phyloP scores from a whole-genome alignment of 1,140 invertebrate genomes.

The Listronotus bonariensis region DNA sequence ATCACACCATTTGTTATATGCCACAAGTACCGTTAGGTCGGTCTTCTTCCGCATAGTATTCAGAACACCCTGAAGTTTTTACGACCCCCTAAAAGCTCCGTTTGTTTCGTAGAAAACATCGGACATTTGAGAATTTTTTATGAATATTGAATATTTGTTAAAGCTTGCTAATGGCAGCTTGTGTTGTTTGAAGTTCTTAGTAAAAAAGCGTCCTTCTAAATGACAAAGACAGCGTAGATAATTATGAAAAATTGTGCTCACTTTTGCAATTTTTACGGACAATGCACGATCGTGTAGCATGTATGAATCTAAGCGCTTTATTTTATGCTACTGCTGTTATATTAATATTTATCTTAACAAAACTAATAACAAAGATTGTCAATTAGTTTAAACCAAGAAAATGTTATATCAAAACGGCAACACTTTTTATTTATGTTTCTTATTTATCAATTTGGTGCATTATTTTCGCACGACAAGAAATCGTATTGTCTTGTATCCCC shows the following conservation, averaged over 20 bases:
- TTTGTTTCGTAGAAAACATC: slow-evolving; percentile 26
- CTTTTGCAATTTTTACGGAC: not conserved
- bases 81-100: slow-evolving; percentile 22
- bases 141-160: slow-evolving; percentile 28
- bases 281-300: no score
- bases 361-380: no score
- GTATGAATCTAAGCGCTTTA: no score
- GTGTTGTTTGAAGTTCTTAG: slow-evolving; percentile 12
- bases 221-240: slow-evolving; percentile 3
- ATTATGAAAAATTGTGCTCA: slow-evolving; percentile 10
- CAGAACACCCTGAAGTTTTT: slow-evolving; percentile 28
- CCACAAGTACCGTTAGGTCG: slow-evolving; percentile 30
- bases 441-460: no score
- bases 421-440: no score
- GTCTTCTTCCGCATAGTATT: slow-evolving; percentile 23
- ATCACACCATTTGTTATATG: slow-evolving; percentile 30
- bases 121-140: slow-evolving; percentile 30
- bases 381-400: no score
- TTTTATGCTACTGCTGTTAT: no score
- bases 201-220: slow-evolving; percentile 10
- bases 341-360: no score
- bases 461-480: no score
- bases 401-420: no score
- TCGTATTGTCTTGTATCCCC: no score
- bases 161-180: slow-evolving; percentile 12